Percentiles rank a stretch among this genome's conserved stretches.
phyloP scores from a whole-genome alignment of 2,113 vertebrate genomes.

The Crotalus helleri region DNA sequence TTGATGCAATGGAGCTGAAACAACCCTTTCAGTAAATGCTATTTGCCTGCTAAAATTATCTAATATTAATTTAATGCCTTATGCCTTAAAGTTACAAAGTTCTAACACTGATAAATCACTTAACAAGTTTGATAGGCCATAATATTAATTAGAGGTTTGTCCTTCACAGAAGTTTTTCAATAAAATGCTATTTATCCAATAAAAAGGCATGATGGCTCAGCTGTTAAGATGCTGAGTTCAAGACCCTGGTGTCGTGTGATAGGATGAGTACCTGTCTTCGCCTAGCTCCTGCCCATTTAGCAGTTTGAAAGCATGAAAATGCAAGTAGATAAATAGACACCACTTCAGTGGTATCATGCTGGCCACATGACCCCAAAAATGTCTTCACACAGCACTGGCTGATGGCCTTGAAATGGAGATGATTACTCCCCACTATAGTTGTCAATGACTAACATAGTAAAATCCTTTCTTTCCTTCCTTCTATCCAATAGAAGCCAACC shows the following conservation, averaged over 20 bases:
- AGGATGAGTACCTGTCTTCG: not conserved
- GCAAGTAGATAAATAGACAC: not conserved
- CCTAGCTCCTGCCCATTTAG: not conserved
- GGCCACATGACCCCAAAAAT: not conserved
- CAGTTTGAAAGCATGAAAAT: not conserved
- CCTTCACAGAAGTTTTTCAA: conserved; percentile 3
- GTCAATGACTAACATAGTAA: not conserved
- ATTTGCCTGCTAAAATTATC: conserved; percentile 24
- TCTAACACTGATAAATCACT: conserved; percentile 9
- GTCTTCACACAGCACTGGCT: not conserved
- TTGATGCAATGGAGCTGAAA: conserved; percentile 32
- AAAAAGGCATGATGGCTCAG: not conserved
- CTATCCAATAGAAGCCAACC: conserved; percentile 12
- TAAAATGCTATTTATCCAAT: conserved; percentile 32
- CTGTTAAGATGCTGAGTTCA: not conserved
- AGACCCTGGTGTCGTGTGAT: not conserved
- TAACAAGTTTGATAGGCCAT: conserved; percentile 32
- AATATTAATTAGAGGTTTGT: conserved; percentile 39
- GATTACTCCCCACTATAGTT: not conserved
- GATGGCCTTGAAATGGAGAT: not conserved
- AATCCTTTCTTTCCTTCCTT: not conserved
- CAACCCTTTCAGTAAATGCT: not conserved
- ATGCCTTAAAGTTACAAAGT: conserved; percentile 44
- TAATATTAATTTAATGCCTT: conserved; percentile 37
- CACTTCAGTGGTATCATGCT: not conserved